Conservation (phyloP, 2,888 invertebrate species). For the Leptopilina syphax region DNA sequence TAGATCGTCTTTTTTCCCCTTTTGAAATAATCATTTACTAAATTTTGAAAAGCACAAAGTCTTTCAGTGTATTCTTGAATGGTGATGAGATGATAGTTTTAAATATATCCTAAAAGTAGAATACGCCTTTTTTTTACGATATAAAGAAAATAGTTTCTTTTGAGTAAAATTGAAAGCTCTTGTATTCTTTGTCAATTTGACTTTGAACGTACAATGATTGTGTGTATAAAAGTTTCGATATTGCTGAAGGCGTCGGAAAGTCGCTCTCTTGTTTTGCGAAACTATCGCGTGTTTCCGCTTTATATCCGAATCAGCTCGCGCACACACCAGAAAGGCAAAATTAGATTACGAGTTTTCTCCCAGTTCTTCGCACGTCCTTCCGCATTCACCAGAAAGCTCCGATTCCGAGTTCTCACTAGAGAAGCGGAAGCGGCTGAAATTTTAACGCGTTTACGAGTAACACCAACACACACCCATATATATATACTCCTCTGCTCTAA, state of each 20-base stretch:
- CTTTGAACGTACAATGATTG: conserved; percentile 26
- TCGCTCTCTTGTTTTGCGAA: conserved; percentile 37
- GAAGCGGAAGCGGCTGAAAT: conserved; percentile 46
- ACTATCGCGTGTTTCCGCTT: conserved; percentile 37
- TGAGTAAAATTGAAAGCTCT: neutral
- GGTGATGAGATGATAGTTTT: too few relatives aligned
- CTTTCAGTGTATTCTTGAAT: too few relatives aligned
- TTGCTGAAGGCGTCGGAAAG: conserved; percentile 25
- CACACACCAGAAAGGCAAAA: conserved; percentile 52
- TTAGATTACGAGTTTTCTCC: conserved; percentile 56
- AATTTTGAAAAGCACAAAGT: too few relatives aligned
- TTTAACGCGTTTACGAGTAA: conserved; percentile 46
- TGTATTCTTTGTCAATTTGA: conserved; percentile 4
- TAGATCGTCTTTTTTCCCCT: too few relatives aligned
- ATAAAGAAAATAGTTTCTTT: neutral
- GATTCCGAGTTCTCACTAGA: conserved; percentile 45
- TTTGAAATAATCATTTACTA: too few relatives aligned
- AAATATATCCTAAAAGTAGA: too few relatives aligned
- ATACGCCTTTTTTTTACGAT: neutral
- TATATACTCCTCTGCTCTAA: neutral
- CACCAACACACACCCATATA: neutral
- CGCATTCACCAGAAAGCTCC: conserved; percentile 51
- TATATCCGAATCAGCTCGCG: conserved; percentile 51
- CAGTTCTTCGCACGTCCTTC: conserved; percentile 52
- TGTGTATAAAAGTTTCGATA: conserved; percentile 32